Evolutionary conservation across 2,113 vertebrate species (phyloP).

Genomic region (Cacatua alba): DNA sequence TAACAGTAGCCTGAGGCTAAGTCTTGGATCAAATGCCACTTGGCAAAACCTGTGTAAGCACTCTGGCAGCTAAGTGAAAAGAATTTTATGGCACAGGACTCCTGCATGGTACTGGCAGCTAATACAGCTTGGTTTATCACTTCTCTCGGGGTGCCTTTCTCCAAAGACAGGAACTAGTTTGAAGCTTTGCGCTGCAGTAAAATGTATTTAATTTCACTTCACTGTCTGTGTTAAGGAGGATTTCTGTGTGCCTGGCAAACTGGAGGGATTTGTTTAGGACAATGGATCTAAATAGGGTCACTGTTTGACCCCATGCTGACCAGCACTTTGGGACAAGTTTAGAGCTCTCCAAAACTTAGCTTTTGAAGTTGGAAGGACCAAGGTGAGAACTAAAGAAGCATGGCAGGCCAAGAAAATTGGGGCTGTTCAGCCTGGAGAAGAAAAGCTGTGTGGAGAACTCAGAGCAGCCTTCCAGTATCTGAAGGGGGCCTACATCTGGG

Average conservation of each 20-base stretch:
- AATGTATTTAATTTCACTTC: not conserved
- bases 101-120: not conserved
- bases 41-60: not conserved
- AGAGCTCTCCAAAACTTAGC: not conserved
- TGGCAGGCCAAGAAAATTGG: not conserved
- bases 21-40: not conserved
- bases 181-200: not conserved
- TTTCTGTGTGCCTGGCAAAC: not conserved
- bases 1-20: not conserved
- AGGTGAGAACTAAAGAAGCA: not conserved
- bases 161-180: not conserved
- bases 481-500: not conserved
- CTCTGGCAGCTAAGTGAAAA: not conserved
- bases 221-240: not conserved
- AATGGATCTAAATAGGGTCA: not conserved
- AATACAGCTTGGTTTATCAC: not conserved
- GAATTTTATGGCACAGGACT: not conserved
- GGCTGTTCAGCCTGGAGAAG: not conserved
- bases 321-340: not conserved
- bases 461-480: not conserved
- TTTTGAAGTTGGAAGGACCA: not conserved
- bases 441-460: not conserved
- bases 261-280: not conserved
- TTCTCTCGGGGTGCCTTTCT: not conserved
- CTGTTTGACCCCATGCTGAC: not conserved